These are phyloP conservation scores for Drosophila birchii DNA, from an alignment of 2,888 invertebrate species.

Conservation along the genomic window DNA sequence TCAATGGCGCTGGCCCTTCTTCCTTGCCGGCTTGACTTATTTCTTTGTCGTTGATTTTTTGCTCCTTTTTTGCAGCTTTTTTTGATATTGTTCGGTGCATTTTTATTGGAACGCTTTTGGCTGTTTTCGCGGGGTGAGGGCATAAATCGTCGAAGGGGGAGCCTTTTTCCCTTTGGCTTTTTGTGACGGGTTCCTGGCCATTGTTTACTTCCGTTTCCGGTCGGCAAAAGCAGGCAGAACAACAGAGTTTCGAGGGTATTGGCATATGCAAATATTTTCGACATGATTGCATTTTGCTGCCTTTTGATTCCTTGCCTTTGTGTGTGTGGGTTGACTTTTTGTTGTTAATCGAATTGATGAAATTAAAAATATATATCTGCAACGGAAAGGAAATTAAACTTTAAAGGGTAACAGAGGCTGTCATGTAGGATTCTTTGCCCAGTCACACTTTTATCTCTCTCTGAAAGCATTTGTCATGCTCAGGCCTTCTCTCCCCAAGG, in stretches of 20 bases:
- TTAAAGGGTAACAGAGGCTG: slow-evolving; percentile 5
- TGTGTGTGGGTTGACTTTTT: slow-evolving; percentile 20
- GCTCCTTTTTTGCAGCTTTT: slow-evolving; percentile 9
- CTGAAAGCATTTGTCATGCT: slow-evolving; percentile 9
- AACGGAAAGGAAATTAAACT: slow-evolving; percentile 9
- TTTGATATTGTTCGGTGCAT: slow-evolving; percentile 35
- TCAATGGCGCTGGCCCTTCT: slow-evolving; percentile 38
- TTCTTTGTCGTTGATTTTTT: slow-evolving; percentile 27
- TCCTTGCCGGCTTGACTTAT: slow-evolving; percentile 40
- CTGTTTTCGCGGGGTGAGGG: slow-evolving; percentile 9
- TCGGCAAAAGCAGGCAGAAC: slow-evolving; percentile 19
- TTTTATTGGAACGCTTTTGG: slow-evolving; percentile 51
- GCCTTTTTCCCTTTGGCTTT: slow-evolving; percentile 30
- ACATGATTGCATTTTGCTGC: slow-evolving; percentile 71
- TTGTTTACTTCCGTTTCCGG: slow-evolving; percentile 78
- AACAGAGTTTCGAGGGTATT: slow-evolving; percentile 13
- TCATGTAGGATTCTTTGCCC: background rate
- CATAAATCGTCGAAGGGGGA: background rate
- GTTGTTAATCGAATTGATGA: slow-evolving; percentile 44
- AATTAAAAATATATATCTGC: slow-evolving; percentile 34
- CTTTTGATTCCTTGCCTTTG: slow-evolving; percentile 53
- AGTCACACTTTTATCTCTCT: slow-evolving; percentile 1
- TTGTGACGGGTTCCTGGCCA: slow-evolving; percentile 49
- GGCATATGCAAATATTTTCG: slow-evolving; percentile 57
- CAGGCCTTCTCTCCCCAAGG: no score